Conservation (phyloP, 2,113 vertebrate species). For the Marcusenius ussheri region DNA sequence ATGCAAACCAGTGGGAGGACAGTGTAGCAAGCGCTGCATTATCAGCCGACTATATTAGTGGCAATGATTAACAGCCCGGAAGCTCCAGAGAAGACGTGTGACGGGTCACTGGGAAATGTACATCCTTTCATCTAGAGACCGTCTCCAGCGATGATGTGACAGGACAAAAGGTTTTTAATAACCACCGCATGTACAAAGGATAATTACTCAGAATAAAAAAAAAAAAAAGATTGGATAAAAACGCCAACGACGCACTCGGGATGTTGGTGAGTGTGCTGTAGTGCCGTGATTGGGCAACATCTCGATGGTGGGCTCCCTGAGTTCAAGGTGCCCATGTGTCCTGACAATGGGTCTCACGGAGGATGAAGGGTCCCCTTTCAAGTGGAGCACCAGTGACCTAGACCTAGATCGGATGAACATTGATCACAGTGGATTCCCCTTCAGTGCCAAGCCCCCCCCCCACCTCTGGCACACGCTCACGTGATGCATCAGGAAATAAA, state of each 20-base stretch:
- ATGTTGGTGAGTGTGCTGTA: neutral
- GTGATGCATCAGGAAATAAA: neutral
- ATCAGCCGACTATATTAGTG: slow-evolving; percentile 34
- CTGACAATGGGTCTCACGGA: neutral
- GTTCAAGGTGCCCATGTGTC: neutral
- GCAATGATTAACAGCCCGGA: slow-evolving; percentile 22
- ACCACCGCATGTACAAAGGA: slow-evolving; percentile 3
- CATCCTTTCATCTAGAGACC: slow-evolving; percentile 35
- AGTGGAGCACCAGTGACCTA: neutral
- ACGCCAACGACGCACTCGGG: neutral
- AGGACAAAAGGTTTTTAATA: slow-evolving; percentile 18
- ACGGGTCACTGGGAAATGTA: slow-evolving; percentile 25
- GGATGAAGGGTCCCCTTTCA: too few species aligned
- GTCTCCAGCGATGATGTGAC: slow-evolving; percentile 23
- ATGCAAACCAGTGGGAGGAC: slow-evolving; percentile 12
- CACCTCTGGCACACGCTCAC: neutral
- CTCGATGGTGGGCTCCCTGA: neutral
- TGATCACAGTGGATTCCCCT: neutral
- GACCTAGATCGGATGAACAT: neutral
- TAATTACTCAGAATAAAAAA: neutral
- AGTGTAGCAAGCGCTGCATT: slow-evolving; percentile 14
- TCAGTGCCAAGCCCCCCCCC: neutral
- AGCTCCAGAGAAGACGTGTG: neutral
- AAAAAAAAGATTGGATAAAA: neutral
- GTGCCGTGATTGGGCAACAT: too few species aligned